Evolutionary conservation across 2,113 vertebrate genomes (phyloP), one percentile per base, ranked within the genome.

Genomic region (Drymodes brunneopygia): DNA sequence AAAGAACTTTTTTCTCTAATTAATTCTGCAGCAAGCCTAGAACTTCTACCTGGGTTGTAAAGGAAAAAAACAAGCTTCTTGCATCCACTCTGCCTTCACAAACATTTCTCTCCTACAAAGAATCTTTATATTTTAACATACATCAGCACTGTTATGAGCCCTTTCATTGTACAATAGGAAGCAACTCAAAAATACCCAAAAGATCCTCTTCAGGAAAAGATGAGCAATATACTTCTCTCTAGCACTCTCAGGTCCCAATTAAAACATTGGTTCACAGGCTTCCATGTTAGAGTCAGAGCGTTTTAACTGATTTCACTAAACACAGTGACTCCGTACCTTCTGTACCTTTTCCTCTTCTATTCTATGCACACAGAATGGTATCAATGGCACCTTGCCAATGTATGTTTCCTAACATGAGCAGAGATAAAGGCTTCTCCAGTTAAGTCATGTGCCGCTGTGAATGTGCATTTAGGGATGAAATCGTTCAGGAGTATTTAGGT

Each of bases 401-500:
- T 17, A 42, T 53, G n/a, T 64, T 28, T 60, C 21, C 38, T 48
- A 77, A 81, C 18, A 27, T 2, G 5, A 88, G 31, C 51, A 80
- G 44, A 67, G 50, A 77, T 38, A 81, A 53, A 92, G 81, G 36
- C 24, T 48, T 80, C 28, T 57, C 35, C 80, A 79, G 56, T 84
- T 42, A 91, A 44, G 33, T 22, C 90, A 58, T 9, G 23, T 77
- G 67, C 38, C 2, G 3, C 51, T 84, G 19, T 58, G 54, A 96
- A 94, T 90, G 50, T 33, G 29, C 56, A 96, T 85, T 96, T 77
- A 87, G 15, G 35, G 38, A 94, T 92, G 36, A 97, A 96, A 92
- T 79, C n/a, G 11, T 88, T 74, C 31, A 92, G 88, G 75, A 81
- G 56, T 95, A 97, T 96, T 93, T 95, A 96, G 94, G 95, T 97